A percentile compares a stretch with the other conserved stretches of the same genome.
Evolutionary conservation across 1,140 invertebrate genomes (phyloP).

Genomic region (Triops cancriformis): DNA sequence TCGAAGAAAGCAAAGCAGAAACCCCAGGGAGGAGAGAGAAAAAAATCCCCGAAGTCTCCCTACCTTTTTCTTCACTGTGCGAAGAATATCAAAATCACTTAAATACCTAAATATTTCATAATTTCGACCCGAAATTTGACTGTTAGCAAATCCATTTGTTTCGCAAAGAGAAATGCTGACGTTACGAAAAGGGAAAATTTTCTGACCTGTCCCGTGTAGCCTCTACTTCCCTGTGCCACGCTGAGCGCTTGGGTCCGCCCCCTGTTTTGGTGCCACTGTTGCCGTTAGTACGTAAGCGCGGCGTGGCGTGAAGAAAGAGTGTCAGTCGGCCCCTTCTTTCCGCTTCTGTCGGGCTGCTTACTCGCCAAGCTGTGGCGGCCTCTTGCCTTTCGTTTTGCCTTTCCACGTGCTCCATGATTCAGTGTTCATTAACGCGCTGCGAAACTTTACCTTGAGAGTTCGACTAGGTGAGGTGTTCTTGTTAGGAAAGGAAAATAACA

Average conservation of each 20-base stretch:
- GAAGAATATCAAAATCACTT: too few species aligned
- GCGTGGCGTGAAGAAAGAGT: constrained; percentile 8
- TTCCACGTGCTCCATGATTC: neutral
- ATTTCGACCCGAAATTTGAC: too few species aligned
- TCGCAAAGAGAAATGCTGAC: too few species aligned
- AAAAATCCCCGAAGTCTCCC: too few species aligned
- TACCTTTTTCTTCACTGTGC: too few species aligned
- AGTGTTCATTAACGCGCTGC: neutral
- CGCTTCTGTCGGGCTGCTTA: constrained; percentile 8
- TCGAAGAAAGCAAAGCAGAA: too few species aligned
- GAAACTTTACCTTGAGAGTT: neutral
- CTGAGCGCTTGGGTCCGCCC: neutral
- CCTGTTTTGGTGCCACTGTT: neutral
- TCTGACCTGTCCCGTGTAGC: too few species aligned
- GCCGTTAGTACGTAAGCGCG: constrained; percentile 9
- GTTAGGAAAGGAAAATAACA: neutral
- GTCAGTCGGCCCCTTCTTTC: constrained; percentile 12
- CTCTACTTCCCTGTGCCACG: too few species aligned
- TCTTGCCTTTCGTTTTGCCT: constrained; percentile 8
- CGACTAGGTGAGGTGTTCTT: neutral
- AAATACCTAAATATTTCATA: too few species aligned
- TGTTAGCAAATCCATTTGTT: too few species aligned
- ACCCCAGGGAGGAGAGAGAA: too few species aligned
- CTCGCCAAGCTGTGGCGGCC: neutral
- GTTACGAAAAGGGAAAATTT: too few species aligned